Conservation (phyloP, 1,140 invertebrate species). For the Aphelinus certus region DNA sequence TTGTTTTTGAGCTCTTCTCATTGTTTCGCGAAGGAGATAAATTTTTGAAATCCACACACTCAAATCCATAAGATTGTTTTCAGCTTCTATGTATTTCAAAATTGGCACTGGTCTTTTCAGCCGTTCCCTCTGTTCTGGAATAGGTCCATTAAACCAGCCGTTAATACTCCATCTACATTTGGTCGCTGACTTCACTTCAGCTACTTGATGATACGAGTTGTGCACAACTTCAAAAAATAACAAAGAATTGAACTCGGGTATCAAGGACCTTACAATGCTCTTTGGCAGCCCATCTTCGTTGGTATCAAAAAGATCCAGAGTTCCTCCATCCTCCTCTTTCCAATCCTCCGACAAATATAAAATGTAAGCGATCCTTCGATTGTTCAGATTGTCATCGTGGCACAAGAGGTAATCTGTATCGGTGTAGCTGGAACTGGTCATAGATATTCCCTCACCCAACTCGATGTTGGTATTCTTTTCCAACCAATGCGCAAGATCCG, state of each 20-base stretch:
- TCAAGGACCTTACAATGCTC: slow-evolving; percentile 65
- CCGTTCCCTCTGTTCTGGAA: slow-evolving; percentile 26
- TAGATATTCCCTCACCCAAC: slow-evolving; percentile 71
- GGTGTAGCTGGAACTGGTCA: slow-evolving; percentile 76
- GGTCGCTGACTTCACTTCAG: slow-evolving; percentile 72
- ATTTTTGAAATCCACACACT: slow-evolving; percentile 62
- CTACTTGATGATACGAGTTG: slow-evolving; percentile 71
- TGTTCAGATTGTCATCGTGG: slow-evolving; percentile 78
- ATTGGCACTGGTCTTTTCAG: slow-evolving; percentile 34
- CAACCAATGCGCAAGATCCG: slow-evolving; percentile 70
- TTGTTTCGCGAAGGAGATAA: slow-evolving; percentile 64
- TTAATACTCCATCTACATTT: slow-evolving; percentile 76
- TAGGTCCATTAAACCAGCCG: slow-evolving; percentile 78
- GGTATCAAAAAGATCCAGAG: slow-evolving; percentile 72
- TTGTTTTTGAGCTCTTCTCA: slow-evolving; percentile 66
- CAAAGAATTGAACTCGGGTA: slow-evolving; percentile 76
- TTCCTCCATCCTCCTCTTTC: slow-evolving; percentile 71
- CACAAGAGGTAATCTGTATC: slow-evolving; percentile 78
- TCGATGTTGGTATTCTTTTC: slow-evolving; percentile 69
- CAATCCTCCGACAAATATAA: slow-evolving; percentile 73
- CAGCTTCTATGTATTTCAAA: slow-evolving; percentile 43
- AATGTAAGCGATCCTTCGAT: slow-evolving; percentile 77
- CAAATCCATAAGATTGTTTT: slow-evolving; percentile 51
- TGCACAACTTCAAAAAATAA: slow-evolving; percentile 76
- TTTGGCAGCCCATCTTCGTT: slow-evolving; percentile 69